Evolutionary conservation across 2,888 invertebrate species (phyloP), one percentile per base, ranked within the genome.

Genomic region (Chydorus sphaericus): DNA sequence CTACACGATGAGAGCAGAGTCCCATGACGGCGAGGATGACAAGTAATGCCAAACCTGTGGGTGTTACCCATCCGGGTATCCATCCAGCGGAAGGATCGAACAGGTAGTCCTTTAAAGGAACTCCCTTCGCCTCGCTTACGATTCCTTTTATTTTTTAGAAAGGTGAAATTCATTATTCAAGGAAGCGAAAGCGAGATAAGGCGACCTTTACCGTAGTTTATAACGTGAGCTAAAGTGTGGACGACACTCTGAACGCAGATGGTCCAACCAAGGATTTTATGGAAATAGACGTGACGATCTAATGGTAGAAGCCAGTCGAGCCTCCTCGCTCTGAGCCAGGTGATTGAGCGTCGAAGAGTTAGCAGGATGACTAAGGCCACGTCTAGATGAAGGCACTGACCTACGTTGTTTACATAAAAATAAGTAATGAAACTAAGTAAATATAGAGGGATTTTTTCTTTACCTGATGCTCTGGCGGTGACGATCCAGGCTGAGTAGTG

Each of bases 211-310:
- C 63, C 62, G 29, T 62, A 62, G 57, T 63, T 63, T 50, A 58
- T 59, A 50, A 63, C 44, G 57, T 63, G 63, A 57, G 61, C 62
- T 55, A 61, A 48, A 16, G 63, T 63, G 58, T 63, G 63, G 55
- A 62, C 54, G 14, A 60, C 57, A 56, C 61, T 60, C 38, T 61
- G 57, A 51, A 62, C 44, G 58, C 60, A 62, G 33, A 62, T 62
- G 20, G 58, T 57, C 62, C 61, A 62, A 14, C 63, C 63, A 16
- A 60, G 60, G 59, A 62, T 57, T 56, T 63, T 63, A 59, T 63
- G 63, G 44, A 63, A 60, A 55, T 62, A 60, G 26, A 62, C 59
- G 48, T 62, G 62, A 14, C 59, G 58, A 39, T 63, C 63, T 30
- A 62, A 61, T 14, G 63, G 63, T 26, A 63, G 54, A 29, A 59